Conservation (phyloP, 23 tunicate species). For the Styela clava region DNA sequence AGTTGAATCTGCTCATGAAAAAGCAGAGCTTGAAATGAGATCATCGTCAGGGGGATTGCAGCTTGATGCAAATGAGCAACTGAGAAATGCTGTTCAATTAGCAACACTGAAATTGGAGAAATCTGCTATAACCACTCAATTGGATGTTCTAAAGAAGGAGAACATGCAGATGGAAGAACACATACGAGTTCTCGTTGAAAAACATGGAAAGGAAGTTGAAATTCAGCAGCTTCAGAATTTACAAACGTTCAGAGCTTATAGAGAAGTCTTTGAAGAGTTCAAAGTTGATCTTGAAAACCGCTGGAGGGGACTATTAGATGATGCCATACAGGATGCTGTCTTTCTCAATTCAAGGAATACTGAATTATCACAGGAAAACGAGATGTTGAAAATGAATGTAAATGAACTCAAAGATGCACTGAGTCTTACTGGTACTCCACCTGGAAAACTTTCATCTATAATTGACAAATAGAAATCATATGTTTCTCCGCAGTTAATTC, state of each 20-base stretch:
- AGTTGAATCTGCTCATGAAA: slow-evolving; percentile 71
- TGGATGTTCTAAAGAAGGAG: slow-evolving; percentile 60
- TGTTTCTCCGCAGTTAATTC: no score
- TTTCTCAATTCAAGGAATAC: slow-evolving; percentile 71
- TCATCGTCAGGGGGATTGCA: slow-evolving; percentile 45
- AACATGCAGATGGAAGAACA: slow-evolving; percentile 62
- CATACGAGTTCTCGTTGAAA: slow-evolving; percentile 53
- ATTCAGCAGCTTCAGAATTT: slow-evolving; percentile 83
- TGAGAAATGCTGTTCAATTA: slow-evolving; percentile 35
- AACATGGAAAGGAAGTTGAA: slow-evolving; percentile 61
- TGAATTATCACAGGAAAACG: slow-evolving; percentile 59
- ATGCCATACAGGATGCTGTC: slow-evolving; percentile 93
- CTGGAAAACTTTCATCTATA: not conserved
- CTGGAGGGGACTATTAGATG: slow-evolving; percentile 84
- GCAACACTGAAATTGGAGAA: slow-evolving; percentile 65
- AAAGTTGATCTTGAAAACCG: slow-evolving; percentile 89
- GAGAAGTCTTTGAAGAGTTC: slow-evolving; percentile 88
- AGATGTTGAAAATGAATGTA: slow-evolving; percentile 36
- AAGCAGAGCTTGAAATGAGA: slow-evolving; percentile 65
- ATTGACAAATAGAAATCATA: no score
- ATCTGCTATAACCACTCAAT: slow-evolving; percentile 73
- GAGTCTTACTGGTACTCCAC: slow-evolving; percentile 18
- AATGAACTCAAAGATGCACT: slow-evolving; percentile 21
- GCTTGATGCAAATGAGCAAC: slow-evolving; percentile 36
- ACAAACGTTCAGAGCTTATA: slow-evolving; percentile 87